phyloP scores from a whole-genome alignment of 2,113 vertebrate genomes.

The Bubo scandiacus region DNA sequence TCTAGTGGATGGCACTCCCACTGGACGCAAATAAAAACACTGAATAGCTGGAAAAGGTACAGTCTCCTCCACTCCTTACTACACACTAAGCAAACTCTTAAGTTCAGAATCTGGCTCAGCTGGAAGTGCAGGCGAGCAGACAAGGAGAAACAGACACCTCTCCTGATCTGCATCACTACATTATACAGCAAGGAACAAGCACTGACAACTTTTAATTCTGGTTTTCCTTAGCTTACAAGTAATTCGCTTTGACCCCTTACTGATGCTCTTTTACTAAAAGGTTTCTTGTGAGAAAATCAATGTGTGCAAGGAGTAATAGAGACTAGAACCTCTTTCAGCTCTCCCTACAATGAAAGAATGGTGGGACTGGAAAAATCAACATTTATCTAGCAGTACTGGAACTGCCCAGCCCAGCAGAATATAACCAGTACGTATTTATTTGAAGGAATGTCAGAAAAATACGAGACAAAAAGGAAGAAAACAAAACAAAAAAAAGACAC shows the following conservation, averaged over 20 bases:
- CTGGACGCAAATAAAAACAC: background rate
- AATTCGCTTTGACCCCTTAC: background rate
- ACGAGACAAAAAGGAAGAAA: background rate
- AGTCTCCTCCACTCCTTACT: background rate
- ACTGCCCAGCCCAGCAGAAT: background rate
- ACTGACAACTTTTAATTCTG: background rate
- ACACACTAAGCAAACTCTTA: accelerated
- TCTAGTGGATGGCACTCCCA: background rate
- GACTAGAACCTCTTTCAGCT: background rate
- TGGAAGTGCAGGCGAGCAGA: background rate
- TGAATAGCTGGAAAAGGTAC: background rate
- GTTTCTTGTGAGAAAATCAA: background rate
- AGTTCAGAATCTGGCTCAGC: background rate
- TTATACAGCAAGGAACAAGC: background rate
- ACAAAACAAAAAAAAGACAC: background rate
- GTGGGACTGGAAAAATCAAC: background rate
- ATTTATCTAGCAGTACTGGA: background rate
- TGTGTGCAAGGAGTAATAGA: background rate
- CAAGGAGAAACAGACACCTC: background rate
- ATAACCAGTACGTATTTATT: background rate
- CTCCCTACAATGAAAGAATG: background rate
- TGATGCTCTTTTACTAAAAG: background rate
- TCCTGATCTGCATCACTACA: background rate
- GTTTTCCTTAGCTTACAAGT: background rate
- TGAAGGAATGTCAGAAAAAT: background rate